These are phyloP conservation scores for Phycodurus eques DNA, from an alignment of 2,113 vertebrate genomes.

Conservation along the genomic window DNA sequence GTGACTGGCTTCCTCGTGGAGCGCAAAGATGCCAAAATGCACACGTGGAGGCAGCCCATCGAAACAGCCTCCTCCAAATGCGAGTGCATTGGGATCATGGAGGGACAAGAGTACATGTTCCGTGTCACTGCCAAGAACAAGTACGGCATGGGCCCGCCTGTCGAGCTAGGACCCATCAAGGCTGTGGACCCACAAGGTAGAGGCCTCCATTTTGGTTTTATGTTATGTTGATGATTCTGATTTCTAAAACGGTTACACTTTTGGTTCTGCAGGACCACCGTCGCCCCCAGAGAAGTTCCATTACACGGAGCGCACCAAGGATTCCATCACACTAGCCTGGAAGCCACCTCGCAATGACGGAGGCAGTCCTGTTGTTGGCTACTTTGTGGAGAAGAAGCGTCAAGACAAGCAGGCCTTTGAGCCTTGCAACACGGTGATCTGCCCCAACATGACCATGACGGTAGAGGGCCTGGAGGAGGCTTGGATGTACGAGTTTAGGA, in stretches of 20 bases:
- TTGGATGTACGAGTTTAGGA: conserved; percentile 96
- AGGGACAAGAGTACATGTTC: conserved; percentile 93
- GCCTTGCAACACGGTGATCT: conserved; percentile 83
- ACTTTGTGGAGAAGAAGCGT: conserved; percentile 91
- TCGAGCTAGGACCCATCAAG: conserved; percentile 86
- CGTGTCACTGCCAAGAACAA: conserved; percentile 95
- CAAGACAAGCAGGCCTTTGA: conserved; percentile 87
- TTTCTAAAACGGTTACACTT: background rate
- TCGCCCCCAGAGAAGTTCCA: conserved; percentile 92
- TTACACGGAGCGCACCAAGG: conserved; percentile 92
- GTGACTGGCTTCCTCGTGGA: conserved; percentile 90
- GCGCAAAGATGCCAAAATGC: conserved; percentile 88
- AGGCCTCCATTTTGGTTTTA: background rate
- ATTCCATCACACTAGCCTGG: conserved; percentile 87
- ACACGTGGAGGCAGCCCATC: conserved; percentile 90
- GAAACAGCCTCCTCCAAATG: conserved; percentile 92
- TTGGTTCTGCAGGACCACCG: conserved; percentile 80
- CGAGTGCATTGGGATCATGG: conserved; percentile 90
- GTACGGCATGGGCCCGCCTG: conserved; percentile 86
- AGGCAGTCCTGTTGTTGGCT: conserved; percentile 90
- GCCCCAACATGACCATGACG: conserved; percentile 80
- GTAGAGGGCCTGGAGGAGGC: conserved; percentile 88
- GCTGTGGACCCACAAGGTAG: conserved; percentile 93
- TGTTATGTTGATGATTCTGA: background rate
- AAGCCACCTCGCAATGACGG: conserved; percentile 92